Percentiles rank a stretch among this genome's conserved stretches.
phyloP scores from a whole-genome alignment of 1,140 invertebrate species.

The Oscheius sp. region DNA sequence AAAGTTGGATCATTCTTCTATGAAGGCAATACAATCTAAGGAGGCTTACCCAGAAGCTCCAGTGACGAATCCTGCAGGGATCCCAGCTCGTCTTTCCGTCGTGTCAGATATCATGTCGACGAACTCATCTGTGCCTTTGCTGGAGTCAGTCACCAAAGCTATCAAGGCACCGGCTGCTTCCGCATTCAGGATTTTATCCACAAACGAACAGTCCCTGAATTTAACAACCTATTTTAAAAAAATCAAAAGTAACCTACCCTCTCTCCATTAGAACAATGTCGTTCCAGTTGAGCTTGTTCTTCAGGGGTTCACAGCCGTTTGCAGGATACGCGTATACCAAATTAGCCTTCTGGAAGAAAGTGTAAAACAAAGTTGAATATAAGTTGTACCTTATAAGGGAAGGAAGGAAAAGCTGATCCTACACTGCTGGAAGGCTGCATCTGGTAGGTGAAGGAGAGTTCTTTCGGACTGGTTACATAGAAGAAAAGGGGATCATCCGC shows the following conservation, averaged over 20 bases:
- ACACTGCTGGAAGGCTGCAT: slow-evolving; percentile 12
- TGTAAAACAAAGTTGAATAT: slow-evolving; percentile 19
- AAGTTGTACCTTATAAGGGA: slow-evolving; percentile 29
- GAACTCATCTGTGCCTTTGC: slow-evolving; percentile 48
- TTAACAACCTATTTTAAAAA: not conserved
- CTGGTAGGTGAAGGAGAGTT: not conserved
- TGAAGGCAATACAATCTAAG: no score
- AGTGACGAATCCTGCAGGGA: slow-evolving; percentile 50
- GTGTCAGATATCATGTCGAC: slow-evolving; percentile 54
- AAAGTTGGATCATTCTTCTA: no score
- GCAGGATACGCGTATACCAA: slow-evolving; percentile 48
- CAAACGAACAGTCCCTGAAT: slow-evolving; percentile 50
- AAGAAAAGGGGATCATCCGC: slow-evolving; percentile 13
- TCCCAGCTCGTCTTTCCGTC: slow-evolving; percentile 37
- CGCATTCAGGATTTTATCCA: slow-evolving; percentile 52
- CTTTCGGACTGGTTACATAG: slow-evolving; percentile 1
- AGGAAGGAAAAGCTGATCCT: slow-evolving; percentile 11
- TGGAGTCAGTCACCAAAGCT: slow-evolving; percentile 49
- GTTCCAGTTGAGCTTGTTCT: slow-evolving; percentile 22
- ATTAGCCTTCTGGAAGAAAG: slow-evolving; percentile 33
- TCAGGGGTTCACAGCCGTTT: slow-evolving; percentile 45
- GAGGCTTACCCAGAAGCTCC: slow-evolving; percentile 49
- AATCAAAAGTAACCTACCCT: slow-evolving; percentile 38
- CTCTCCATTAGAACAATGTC: slow-evolving; percentile 50
- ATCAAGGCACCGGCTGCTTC: slow-evolving; percentile 47